Evolutionary conservation across 1,140 invertebrate genomes (phyloP).

Genomic region (Drosophila murphyi): DNA sequence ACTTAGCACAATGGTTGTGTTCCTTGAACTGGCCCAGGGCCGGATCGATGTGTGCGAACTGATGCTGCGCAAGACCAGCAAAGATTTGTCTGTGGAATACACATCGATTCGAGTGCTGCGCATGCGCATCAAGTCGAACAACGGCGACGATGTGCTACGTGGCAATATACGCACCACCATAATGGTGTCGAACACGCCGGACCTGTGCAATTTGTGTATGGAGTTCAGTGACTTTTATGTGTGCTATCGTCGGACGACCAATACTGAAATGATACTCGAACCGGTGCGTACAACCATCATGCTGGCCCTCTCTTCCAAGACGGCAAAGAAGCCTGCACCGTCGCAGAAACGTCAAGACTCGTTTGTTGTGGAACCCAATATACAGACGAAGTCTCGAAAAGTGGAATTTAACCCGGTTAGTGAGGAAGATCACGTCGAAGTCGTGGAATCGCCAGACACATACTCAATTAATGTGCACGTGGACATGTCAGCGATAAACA

Average conservation of each 20-base stretch:
- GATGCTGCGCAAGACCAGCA: slow-evolving; percentile 35
- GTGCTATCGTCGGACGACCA: slow-evolving; percentile 18
- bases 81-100: slow-evolving; percentile 33
- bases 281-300: slow-evolving; percentile 87
- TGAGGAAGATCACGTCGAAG: background rate
- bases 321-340: background rate
- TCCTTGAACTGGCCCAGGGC: slow-evolving; percentile 57
- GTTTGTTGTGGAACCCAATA: background rate
- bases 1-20: slow-evolving; percentile 49
- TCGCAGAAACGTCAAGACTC: background rate
- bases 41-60: slow-evolving; percentile 61
- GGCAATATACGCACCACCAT: slow-evolving; percentile 59
- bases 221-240: slow-evolving; percentile 60
- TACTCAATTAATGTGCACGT: slow-evolving; percentile 69
- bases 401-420: slow-evolving; percentile 22
- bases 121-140: slow-evolving; percentile 53
- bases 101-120: slow-evolving; percentile 53
- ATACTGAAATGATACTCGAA: slow-evolving; percentile 55
- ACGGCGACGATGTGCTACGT: slow-evolving; percentile 54
- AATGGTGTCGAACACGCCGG: slow-evolving; percentile 12
- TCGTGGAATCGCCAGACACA: background rate
- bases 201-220: slow-evolving; percentile 63
- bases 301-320: slow-evolving; percentile 59
- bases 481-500: slow-evolving; percentile 61
- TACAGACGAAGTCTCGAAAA: slow-evolving; percentile 3